Base-by-base conservation (phyloP, 2,888 invertebrate genomes). In the Hipparchia semele region DNA sequence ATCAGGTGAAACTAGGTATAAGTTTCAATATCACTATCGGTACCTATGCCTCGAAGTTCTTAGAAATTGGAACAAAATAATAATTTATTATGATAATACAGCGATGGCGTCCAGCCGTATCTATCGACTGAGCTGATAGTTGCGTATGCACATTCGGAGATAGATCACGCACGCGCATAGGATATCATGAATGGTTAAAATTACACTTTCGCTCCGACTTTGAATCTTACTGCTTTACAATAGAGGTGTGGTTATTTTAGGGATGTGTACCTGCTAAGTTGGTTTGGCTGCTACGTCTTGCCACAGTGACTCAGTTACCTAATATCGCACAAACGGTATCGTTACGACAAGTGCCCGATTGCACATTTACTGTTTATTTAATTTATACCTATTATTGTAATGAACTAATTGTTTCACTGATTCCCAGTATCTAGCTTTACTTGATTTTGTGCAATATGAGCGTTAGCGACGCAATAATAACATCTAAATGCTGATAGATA, bases 281-380 rank as follows among this genome's bases (percentile, higher is more conserved):
- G 33, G 65, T 5, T 65, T 62, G 65, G 75, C 59, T 2, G 23
- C 9, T 64, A n/a, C 69, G 59, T 71, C 76, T 85, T 84, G 84
- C 84, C 83, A 83, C 84, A 86, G 84, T 87, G 86, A 83, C 85
- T 86, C 83, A 80, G 79, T 88, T 87, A 88, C 87, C 84, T 87
- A 85, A 89, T 83, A 82, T 83, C 79, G 78, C 80, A 82, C 78
- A 83, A 84, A 84, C 79, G 74, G 71, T 81, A 83, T 83, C 83
- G 78, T 84, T 83, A 83, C 83, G 80, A 83, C 86, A 84, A 84
- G 80, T 79, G 80, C 54, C 39, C 54, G 64, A 58, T 73, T 68
- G 64, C 72, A 70, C 45, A 61, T 71, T 53, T 69, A 39, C 13
- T 33, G 23, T 68, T 46, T 5, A 33, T 65, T 54, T 12, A 45